These are phyloP conservation scores for Neelides folsomi DNA, from an alignment of 2,888 invertebrate species.

Conservation along the genomic window DNA sequence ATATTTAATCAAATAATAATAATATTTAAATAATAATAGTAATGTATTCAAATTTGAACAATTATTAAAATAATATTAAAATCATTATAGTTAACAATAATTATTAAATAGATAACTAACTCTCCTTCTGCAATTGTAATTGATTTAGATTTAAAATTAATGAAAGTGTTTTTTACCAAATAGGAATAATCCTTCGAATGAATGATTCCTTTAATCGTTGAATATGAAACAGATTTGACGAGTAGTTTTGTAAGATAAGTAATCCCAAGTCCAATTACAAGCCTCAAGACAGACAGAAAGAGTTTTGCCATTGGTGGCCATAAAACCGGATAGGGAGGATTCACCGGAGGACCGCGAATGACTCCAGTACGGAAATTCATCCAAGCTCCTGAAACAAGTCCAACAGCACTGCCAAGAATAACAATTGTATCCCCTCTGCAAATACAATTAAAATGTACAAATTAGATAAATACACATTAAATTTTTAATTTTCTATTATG, in stretches of 20 bases:
- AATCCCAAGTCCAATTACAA: constrained; percentile 60
- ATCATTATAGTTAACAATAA: neutral
- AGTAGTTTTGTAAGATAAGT: constrained; percentile 55
- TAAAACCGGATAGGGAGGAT: constrained; percentile 61
- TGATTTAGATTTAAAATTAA: too few relatives aligned
- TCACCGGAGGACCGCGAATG: constrained; percentile 42
- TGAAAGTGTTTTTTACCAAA: too few relatives aligned
- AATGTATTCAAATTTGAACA: neutral
- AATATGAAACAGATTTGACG: constrained; percentile 56
- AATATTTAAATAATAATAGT: too few relatives aligned
- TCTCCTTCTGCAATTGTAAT: too few relatives aligned
- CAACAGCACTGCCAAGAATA: constrained; percentile 68
- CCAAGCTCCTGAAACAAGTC: constrained; percentile 69
- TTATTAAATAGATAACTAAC: too few relatives aligned
- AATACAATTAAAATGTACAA: constrained; percentile 34
- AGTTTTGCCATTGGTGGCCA: constrained; percentile 65
- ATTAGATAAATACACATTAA: neutral
- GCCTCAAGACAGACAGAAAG: constrained; percentile 51
- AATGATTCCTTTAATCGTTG: constrained; percentile 54
- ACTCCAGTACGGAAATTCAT: constrained; percentile 64
- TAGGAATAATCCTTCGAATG: constrained; percentile 21
- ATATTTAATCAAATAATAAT: too few relatives aligned
- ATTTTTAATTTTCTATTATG: neutral
- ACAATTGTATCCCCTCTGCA: constrained; percentile 81
- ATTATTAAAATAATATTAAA: neutral